Conservation (phyloP, 2,888 invertebrate genomes). For the Gymnocheta viridis region DNA sequence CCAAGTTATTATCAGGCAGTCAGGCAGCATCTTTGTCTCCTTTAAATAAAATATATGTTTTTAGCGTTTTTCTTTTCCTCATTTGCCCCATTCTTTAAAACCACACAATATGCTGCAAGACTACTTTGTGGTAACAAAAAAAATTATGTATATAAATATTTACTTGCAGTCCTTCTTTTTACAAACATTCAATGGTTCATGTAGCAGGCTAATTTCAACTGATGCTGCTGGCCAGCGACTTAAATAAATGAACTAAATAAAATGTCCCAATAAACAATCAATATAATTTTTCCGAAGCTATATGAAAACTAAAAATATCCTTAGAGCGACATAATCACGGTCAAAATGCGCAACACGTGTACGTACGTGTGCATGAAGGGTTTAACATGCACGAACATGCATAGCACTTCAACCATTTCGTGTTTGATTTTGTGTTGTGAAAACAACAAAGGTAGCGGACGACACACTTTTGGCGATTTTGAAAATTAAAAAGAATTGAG, state of each 20-base stretch:
- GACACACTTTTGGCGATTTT: no score
- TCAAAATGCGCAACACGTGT: no score
- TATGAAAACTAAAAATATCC: no score
- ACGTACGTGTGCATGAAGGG: no score
- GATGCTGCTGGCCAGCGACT: no score
- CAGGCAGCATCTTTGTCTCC: conserved; percentile 53
- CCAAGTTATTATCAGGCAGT: conserved; percentile 41
- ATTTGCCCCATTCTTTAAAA: conserved; percentile 31
- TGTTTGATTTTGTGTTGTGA: no score
- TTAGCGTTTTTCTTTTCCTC: background rate
- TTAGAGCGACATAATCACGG: no score
- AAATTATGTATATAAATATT: background rate
- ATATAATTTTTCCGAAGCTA: no score
- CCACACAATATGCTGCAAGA: conserved; percentile 39
- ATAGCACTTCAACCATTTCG: no score
- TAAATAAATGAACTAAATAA: background rate
- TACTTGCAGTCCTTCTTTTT: background rate
- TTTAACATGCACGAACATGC: no score
- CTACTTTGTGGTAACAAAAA: background rate
- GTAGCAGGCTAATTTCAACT: conserved; percentile 29
- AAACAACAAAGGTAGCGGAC: no score
- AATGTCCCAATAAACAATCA: conserved; percentile 31
- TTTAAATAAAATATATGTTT: conserved; percentile 6
- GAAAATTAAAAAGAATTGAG: no score
- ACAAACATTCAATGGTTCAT: conserved; percentile 18